phyloP scores from a whole-genome alignment of 2,888 invertebrate genomes.

The Serrognathus titanus region DNA sequence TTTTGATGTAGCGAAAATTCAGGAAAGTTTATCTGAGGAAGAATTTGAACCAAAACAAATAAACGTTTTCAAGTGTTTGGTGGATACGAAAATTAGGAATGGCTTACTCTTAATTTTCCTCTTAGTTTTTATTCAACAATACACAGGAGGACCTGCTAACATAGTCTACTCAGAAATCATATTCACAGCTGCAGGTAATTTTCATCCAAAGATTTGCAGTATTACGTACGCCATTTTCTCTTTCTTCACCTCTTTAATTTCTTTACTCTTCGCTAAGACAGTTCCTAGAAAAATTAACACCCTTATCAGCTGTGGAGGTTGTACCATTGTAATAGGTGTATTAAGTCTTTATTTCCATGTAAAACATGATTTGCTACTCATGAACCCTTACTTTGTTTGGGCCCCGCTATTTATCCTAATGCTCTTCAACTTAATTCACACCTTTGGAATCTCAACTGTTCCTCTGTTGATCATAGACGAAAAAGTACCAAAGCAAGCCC shows the following conservation, averaged over 20 bases:
- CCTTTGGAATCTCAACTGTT: slow-evolving; percentile 22
- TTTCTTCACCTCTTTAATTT: slow-evolving; percentile 18
- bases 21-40: slow-evolving; percentile 6
- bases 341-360: slow-evolving; percentile 24
- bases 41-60: slow-evolving; percentile 9
- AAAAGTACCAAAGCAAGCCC: slow-evolving; percentile 20
- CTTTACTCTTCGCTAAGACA: slow-evolving; percentile 18
- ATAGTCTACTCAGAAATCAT: slow-evolving; percentile 29
- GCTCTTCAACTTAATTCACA: slow-evolving; percentile 28
- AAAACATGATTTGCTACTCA: slow-evolving; percentile 15
- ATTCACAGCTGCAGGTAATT: slow-evolving; percentile 20
- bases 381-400: slow-evolving; percentile 22
- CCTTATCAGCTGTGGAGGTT: slow-evolving; percentile 11
- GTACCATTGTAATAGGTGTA: slow-evolving; percentile 9
- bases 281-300: slow-evolving; percentile 24
- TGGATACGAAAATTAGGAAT: slow-evolving; percentile 19
- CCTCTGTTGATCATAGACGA: slow-evolving; percentile 22
- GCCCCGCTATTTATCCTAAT: slow-evolving; percentile 24
- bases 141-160: slow-evolving; percentile 27
- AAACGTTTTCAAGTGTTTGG: slow-evolving; percentile 13
- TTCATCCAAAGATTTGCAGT: slow-evolving; percentile 24
- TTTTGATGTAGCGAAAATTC: slow-evolving; percentile 8
- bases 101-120: slow-evolving; percentile 23
- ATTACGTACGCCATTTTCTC: slow-evolving; percentile 24
- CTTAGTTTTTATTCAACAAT: slow-evolving; percentile 27